These are phyloP conservation scores for Poliocrania exsul DNA, from an alignment of 2,797 vertebrate species.

Conservation along the genomic window DNA sequence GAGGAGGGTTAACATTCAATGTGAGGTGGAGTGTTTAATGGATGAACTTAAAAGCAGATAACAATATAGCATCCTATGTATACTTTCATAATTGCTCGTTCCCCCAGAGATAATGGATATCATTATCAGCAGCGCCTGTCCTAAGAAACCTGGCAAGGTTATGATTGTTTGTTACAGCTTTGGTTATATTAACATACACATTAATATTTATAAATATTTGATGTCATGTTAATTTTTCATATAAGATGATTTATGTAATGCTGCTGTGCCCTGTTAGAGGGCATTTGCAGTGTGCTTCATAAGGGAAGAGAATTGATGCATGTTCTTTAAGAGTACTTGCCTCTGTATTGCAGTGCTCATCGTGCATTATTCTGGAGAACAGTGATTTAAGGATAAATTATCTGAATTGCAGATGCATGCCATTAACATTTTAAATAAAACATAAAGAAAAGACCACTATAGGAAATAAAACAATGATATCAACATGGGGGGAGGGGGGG, in stretches of 20 bases:
- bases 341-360: conserved; percentile 66
- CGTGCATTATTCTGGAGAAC: conserved; percentile 73
- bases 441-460: conserved; percentile 71
- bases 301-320: conserved; percentile 73
- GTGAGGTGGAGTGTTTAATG: conserved; percentile 71
- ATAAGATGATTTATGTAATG: conserved; percentile 84
- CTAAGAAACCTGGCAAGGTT: conserved; percentile 85
- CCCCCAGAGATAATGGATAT: conserved; percentile 86
- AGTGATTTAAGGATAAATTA: conserved; percentile 79
- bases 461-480: conserved; percentile 45
- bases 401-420: conserved; percentile 76
- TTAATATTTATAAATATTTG: conserved; percentile 90
- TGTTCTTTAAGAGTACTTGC: conserved; percentile 76
- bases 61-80: conserved; percentile 74
- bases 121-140: conserved; percentile 84
- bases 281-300: conserved; percentile 76
- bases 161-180: conserved; percentile 86
- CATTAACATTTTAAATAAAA: conserved; percentile 85
- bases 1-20: conserved; percentile 66
- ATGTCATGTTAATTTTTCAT: conserved; percentile 89
- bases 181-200: conserved; percentile 87
- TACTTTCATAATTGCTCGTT: conserved; percentile 77
- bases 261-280: conserved; percentile 80
- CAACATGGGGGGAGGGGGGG: neutral
- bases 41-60: conserved; percentile 77